Evolutionary conservation across 1,140 invertebrate genomes (phyloP).

Genomic region (Drosophila trapezifrons): DNA sequence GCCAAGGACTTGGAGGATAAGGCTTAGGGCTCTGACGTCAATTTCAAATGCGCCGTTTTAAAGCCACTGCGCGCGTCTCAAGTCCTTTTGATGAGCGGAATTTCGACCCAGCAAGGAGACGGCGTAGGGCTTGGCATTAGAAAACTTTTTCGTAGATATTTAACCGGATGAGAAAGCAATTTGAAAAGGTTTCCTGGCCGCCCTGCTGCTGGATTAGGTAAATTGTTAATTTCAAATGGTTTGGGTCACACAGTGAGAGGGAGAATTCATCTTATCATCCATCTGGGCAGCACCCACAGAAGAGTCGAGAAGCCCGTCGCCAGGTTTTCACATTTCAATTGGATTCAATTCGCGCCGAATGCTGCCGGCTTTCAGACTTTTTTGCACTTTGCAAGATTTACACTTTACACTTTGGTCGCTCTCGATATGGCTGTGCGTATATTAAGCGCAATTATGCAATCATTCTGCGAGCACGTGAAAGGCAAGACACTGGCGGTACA

Average conservation of each 20-base stretch:
- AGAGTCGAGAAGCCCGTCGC: neutral
- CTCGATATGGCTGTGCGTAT: constrained; percentile 19
- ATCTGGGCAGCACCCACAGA: neutral
- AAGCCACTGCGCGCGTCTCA: constrained; percentile 28
- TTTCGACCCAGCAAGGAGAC: neutral
- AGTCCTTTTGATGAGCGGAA: constrained; percentile 25
- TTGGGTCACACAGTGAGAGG: neutral
- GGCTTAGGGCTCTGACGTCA: constrained; percentile 60
- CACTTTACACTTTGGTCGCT: constrained; percentile 31
- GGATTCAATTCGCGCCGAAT: constrained; percentile 10
- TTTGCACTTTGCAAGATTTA: constrained; percentile 6
- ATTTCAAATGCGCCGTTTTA: constrained; percentile 62
- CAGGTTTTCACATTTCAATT: constrained; percentile 18
- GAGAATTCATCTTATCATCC: neutral
- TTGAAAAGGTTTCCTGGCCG: constrained; percentile 35
- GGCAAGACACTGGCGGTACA: neutral
- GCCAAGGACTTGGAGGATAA: constrained; percentile 37
- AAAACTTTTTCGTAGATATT: constrained; percentile 36
- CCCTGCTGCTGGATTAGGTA: constrained; percentile 30
- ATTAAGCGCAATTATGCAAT: constrained; percentile 20
- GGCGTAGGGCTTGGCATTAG: constrained; percentile 19
- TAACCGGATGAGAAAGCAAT: constrained; percentile 42
- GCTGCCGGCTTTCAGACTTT: constrained; percentile 3
- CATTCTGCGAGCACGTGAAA: constrained; percentile 36
- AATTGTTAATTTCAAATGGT: constrained; percentile 41